These are phyloP conservation scores for Tiphia femorata DNA, from an alignment of 2,888 invertebrate species.

Conservation along the genomic window DNA sequence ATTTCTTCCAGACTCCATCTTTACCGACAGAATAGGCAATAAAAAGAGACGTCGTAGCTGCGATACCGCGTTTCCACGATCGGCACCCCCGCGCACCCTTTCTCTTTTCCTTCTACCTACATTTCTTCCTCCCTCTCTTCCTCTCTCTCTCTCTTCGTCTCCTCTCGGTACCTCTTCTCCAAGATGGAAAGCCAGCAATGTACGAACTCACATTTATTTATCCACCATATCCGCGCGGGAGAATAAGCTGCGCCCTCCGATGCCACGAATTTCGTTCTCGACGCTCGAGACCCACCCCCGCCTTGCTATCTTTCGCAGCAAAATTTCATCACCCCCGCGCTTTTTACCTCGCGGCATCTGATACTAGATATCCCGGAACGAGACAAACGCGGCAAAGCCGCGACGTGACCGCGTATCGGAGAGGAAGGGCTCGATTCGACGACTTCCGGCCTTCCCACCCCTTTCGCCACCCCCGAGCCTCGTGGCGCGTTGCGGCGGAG, in stretches of 20 bases:
- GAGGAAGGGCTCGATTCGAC: conserved; percentile 9
- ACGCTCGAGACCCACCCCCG: background rate
- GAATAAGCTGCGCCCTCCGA: no score
- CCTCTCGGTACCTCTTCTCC: background rate
- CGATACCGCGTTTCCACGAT: conserved; percentile 25
- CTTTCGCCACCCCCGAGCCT: no score
- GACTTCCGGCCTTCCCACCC: conserved; percentile 27
- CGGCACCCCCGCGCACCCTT: conserved; percentile 3
- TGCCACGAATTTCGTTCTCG: background rate
- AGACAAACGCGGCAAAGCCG: background rate
- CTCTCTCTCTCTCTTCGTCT: background rate
- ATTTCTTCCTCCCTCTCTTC: background rate
- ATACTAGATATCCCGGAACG: no score
- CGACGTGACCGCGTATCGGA: background rate
- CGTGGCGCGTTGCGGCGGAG: conserved; percentile 18
- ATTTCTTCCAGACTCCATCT: conserved; percentile 24
- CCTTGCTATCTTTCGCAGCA: background rate
- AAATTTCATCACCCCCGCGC: background rate
- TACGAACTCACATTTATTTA: no score
- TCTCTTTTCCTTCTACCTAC: background rate
- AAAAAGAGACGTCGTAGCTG: conserved; percentile 32
- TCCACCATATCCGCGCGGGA: no score
- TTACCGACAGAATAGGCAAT: conserved; percentile 29
- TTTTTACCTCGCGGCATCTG: no score
- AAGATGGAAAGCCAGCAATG: no score